Evolutionary conservation across 2,113 vertebrate species (phyloP), one percentile per base, ranked within the genome.

Genomic region (Clarias macrocephalus): DNA sequence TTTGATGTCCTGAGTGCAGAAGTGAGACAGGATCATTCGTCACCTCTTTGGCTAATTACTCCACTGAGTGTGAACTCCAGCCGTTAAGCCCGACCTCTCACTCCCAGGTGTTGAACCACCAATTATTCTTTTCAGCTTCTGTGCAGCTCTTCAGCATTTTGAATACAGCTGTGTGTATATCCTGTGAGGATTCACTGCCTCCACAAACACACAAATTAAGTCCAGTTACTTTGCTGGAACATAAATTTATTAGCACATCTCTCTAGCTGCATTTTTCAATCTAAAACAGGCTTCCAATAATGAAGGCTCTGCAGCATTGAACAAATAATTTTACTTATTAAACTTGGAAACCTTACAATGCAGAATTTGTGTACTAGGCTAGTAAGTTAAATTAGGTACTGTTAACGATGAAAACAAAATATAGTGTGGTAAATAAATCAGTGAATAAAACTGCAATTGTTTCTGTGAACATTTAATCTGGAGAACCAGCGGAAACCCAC

Each of bases 121-220:
- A 93, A 93, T 94, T 94, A 93, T 90, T 95, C 94, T 93, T 94
- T 92, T 91, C 76, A 70, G 76, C 93, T 94, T 91, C 94, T 92
- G 86, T 94, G 92, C 75, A 66, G 75, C 63, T 84, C 65, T 56
- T 59, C 82, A 37, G 84, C n/a, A 37, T 56, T 65, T 77, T 66
- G 21, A 73, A 59, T 33, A 62, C 28, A 80, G 28, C 28, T 84
- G 33, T 84, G 81, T 60, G 84, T 70, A 70, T 77, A 59, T 48
- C 6, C 48, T 84, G 81, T 84, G 72, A 76, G 59, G 21, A 65
- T 59, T 84, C 19, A 48, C 48, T 85, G 23, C 70, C 68, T 21
- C 18, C 28, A 59, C 28, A 79, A 56, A 59, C 19, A n/a, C 28
- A 57, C 65, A 30, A 73, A 73, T 37, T 48, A 79, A 5, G 10